Evolutionary conservation across 2,113 vertebrate species (phyloP), one percentile per base, ranked within the genome.

Genomic region (Numenius arquata): DNA sequence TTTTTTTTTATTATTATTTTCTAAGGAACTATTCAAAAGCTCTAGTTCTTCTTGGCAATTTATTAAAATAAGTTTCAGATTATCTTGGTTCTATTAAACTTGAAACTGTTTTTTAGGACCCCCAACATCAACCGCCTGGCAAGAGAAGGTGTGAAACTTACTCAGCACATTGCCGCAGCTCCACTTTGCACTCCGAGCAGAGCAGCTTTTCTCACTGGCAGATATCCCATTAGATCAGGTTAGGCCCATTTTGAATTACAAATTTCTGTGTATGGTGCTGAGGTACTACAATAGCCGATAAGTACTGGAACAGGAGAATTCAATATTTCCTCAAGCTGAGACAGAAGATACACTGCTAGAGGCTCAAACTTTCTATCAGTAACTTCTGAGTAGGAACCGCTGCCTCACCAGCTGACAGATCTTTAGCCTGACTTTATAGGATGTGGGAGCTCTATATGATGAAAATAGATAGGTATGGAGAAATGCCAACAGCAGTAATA

Each of bases 181-280:
- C 95, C 98, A 0, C 94, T 99, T 27, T 99, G 99, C 82, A 98
- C 98, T 4, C 99, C 98, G 0, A 99, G 99, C 97, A 97, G 99
- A 91, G 98, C 98, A 1, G 98, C 99, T 1, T 98, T 99, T 50
- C 97, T 99, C 56, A 99, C 98, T 0, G 99, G 99, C n/a, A 97
- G 99, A 84, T 98, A 99, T 59, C 97, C 98, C 8, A 91, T 99
- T 59, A 80, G 99, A 95, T 98, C 98, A 97, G 99, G 99, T 98
- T 25, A 32, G 77, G 12, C n/a, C 23, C 3, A 4, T 72, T 70
- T 65, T 70, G 38, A 79, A 53, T 48, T 68, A 20, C 34, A 23
- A 12, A 53, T 86, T 58, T 52, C 26, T 38, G 23, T 9, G 12
- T 22, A 3, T 11, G 23, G 3, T 22, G 7, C 14, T 18, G 12